Percentiles rank a stretch among this genome's conserved stretches.
phyloP scores from a whole-genome alignment of 1,140 invertebrate species.

The Acromyrmex charruanus region DNA sequence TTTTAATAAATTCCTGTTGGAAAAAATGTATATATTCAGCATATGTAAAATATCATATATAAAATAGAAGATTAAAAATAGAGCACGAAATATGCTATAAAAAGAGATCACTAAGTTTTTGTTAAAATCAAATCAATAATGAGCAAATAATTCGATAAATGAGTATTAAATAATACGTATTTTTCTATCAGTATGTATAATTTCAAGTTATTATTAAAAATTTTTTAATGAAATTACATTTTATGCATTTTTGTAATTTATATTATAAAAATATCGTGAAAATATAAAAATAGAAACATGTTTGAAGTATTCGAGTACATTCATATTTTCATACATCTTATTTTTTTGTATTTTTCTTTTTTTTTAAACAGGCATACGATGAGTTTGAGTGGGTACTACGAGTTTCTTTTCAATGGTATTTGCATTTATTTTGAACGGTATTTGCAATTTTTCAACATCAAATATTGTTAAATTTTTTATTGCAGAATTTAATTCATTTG shows the following conservation, averaged over 20 bases:
- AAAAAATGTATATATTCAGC: neutral
- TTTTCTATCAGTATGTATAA: no score
- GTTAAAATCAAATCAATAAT: neutral
- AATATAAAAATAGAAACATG: neutral
- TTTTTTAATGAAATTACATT: no score
- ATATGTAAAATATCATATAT: neutral
- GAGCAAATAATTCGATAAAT: neutral
- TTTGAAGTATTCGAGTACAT: neutral
- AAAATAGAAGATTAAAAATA: neutral
- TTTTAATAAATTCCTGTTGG: neutral
- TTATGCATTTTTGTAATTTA: constrained; percentile 1
- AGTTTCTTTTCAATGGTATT: neutral
- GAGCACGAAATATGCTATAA: no score
- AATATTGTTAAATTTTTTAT: neutral
- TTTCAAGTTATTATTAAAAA: no score
- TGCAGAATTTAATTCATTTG: neutral
- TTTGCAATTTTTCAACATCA: neutral
- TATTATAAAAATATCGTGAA: neutral
- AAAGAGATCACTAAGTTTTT: no score
- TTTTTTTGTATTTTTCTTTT: neutral
- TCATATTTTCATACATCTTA: neutral
- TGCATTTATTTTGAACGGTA: no score
- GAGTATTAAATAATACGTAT: neutral
- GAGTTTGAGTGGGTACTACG: neutral
- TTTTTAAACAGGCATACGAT: constrained; percentile 25